Base-by-base conservation (phyloP, 2,797 vertebrate genomes). In the Etheostoma perlongum region DNA sequence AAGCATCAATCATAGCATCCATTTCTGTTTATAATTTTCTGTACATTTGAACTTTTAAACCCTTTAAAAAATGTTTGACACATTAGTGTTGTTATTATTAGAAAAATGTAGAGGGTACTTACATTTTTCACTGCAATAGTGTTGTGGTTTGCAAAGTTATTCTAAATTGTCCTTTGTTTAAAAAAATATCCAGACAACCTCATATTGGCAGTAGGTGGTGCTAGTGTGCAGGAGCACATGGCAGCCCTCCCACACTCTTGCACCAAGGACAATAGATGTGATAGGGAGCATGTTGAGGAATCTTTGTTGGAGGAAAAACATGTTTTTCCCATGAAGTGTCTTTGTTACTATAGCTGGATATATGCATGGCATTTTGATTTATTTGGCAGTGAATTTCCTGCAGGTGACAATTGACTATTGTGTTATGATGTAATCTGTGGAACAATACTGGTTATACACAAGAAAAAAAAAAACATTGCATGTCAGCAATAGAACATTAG, bases 301-400 rank as follows among this genome's bases (percentile, higher is more conserved):
- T 94, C 91, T 92, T 85, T 85, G 83, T 85, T 44, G 4, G 58
- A 55, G 61, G 84, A 84, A 93, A 93, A 93, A 93, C 92, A 93
- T 92, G 93, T 93, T 93, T 90, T 93, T 83, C 82, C 87, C 77
- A 78, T 76, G 62, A 58, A 64, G 63, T 18, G 49, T 72, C 72
- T 87, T 86, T 89, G 83, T 83, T 36, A 72, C 8, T 12, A 1
- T 3, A 51, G 23, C 73, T 44, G 11, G 2, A 42, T 75, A 44
- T 44, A 47, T 33, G 27, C 2, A 0, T 42, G 54, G 5, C 2
- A 25, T 76, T 71, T 65, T 21, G 25, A 52, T 70, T 83, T 19
- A 23, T 36, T 79, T 63, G 6, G 16, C 47, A 11, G 1, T 11
- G 2, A 44, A 3, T 25, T 44, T n/a, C 13, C 23, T 33, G 30